phyloP scores from a whole-genome alignment of 2,888 invertebrate genomes.

The Eupithecia centaureata region DNA sequence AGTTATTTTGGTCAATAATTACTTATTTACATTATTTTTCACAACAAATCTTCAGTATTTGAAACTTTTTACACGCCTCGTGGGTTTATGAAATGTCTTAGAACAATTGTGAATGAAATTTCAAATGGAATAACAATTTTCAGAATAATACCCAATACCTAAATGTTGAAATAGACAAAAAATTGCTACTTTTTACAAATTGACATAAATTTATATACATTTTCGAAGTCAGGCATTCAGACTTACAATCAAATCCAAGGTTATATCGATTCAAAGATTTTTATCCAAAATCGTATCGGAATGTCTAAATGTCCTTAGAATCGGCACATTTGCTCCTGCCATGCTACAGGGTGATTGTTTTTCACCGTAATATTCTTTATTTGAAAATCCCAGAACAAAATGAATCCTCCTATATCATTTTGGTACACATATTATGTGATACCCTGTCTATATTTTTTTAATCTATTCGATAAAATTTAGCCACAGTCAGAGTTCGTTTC shows the following conservation, averaged over 20 bases:
- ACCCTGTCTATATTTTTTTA: no score
- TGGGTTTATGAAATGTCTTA: not conserved
- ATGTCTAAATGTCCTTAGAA: conserved; percentile 1
- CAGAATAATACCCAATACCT: not conserved
- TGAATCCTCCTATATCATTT: no score
- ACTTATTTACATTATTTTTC: not conserved
- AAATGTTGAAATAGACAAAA: not conserved
- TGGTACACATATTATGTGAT: no score
- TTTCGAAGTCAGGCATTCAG: conserved; percentile 22
- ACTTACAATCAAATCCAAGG: conserved; percentile 21
- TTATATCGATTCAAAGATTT: conserved; percentile 36
- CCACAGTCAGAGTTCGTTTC: no score
- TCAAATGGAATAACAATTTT: not conserved
- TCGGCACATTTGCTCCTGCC: not conserved
- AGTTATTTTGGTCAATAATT: not conserved
- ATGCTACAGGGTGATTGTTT: no score
- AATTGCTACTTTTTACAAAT: conserved; percentile 23
- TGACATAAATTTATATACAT: conserved; percentile 20
- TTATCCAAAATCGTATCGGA: conserved; percentile 30
- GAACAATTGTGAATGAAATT: no score
- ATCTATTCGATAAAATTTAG: no score
- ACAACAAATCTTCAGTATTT: not conserved
- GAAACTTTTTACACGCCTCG: not conserved
- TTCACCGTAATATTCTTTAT: no score
- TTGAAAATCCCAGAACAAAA: no score